A percentile compares a stretch with the other conserved stretches of the same genome.
Conservation (phyloP, 2,113 vertebrate genomes). For the Tachuris rubrigastra region DNA sequence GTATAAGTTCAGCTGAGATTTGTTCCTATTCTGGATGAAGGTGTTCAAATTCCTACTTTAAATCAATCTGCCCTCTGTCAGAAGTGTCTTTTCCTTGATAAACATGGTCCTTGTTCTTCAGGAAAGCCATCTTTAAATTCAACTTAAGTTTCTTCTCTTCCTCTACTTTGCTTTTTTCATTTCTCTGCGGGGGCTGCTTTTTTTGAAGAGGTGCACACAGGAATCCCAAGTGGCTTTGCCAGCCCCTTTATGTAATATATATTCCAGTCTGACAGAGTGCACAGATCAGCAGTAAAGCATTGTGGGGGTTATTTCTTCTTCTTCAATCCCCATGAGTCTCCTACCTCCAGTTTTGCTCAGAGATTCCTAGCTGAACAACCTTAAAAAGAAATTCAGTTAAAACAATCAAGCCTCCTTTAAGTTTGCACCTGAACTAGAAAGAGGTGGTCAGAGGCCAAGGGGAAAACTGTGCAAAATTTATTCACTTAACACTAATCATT, state of each 20-base stretch:
- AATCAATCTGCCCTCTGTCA: neutral
- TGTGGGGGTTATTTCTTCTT: neutral
- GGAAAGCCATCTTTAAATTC: neutral
- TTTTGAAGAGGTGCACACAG: neutral
- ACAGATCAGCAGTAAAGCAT: neutral
- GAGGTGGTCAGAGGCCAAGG: neutral
- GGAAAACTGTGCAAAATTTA: neutral
- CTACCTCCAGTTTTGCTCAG: conserved; percentile 1
- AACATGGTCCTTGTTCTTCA: neutral
- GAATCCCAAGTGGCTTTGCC: neutral
- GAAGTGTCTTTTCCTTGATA: neutral
- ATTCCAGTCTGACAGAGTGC: neutral
- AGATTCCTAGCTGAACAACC: neutral
- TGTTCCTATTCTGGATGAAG: neutral
- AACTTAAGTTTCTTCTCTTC: neutral
- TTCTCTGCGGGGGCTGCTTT: neutral
- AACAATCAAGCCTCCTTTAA: neutral
- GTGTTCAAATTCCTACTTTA: neutral
- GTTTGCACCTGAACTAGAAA: neutral
- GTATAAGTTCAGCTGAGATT: neutral
- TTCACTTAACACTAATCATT: neutral
- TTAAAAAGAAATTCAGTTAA: neutral
- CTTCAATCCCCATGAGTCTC: neutral
- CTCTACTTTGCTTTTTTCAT: neutral
- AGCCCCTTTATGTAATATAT: neutral